Evolutionary conservation across 2,888 invertebrate genomes (phyloP).

Genomic region (Bunonema sp.): DNA sequence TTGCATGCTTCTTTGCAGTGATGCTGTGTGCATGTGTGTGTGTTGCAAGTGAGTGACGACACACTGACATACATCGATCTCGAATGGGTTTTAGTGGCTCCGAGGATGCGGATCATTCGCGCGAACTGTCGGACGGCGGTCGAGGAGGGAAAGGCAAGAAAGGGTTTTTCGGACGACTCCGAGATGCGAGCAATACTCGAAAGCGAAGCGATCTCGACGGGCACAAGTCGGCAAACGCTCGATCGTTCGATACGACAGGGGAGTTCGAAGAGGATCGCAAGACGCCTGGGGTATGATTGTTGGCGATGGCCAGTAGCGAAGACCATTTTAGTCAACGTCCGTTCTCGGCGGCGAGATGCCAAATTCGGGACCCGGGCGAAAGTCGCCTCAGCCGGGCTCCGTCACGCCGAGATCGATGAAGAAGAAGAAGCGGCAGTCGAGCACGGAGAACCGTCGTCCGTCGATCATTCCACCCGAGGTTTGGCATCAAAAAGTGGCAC

Average conservation of each 20-base stretch:
- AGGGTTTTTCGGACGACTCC: slow-evolving; percentile 34
- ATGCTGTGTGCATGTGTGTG: no score
- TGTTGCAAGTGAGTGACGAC: no score
- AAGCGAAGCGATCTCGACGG: slow-evolving; percentile 10
- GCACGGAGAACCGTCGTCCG: slow-evolving; percentile 5
- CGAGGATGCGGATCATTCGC: slow-evolving; percentile 29
- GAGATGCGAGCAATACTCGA: slow-evolving; percentile 36
- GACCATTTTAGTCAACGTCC: no score
- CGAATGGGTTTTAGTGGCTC: no score
- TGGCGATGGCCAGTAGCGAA: no score
- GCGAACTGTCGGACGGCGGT: slow-evolving; percentile 18
- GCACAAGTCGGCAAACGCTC: no score
- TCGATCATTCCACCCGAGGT: slow-evolving; percentile 7
- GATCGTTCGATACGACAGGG: slow-evolving; percentile 1
- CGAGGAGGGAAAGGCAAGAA: slow-evolving; percentile 22
- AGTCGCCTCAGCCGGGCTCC: slow-evolving; percentile 19
- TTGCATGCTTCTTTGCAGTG: no score
- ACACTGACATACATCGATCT: no score
- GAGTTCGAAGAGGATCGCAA: not conserved
- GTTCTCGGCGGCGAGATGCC: slow-evolving; percentile 24
- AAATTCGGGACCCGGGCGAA: slow-evolving; percentile 33
- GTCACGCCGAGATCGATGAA: slow-evolving; percentile 19
- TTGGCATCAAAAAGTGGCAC: slow-evolving; percentile 1
- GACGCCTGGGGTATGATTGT: no score
- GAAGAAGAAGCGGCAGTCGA: slow-evolving; percentile 28